Percentiles rank a stretch among this genome's conserved stretches.
These are phyloP conservation scores for Calliopum simillimum DNA, from an alignment of 2,888 invertebrate genomes.

Conservation along the genomic window DNA sequence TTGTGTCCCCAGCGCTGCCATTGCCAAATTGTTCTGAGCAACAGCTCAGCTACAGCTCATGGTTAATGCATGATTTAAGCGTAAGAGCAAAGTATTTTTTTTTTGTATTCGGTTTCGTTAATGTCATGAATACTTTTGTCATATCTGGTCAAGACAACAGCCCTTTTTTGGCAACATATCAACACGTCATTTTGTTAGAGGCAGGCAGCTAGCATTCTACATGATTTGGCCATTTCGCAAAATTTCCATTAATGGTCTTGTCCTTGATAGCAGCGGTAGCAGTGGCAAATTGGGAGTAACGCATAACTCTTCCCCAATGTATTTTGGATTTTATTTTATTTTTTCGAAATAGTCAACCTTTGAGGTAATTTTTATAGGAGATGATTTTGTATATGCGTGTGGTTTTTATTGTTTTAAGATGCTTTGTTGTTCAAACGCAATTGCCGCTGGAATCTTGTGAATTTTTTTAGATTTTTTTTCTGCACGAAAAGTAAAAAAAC, in stretches of 20 bases:
- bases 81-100: conserved; percentile 51
- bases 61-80: conserved; percentile 61
- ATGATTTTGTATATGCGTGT: conserved; percentile 13
- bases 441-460: conserved; percentile 10
- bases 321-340: too few species aligned
- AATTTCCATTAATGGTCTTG: conserved; percentile 59
- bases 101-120: conserved; percentile 53
- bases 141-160: background rate
- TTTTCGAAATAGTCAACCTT: conserved; percentile 9
- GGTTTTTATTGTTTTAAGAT: conserved; percentile 11
- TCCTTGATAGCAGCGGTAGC: conserved; percentile 50
- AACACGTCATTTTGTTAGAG: conserved; percentile 56
- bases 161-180: conserved; percentile 58
- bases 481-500: too few species aligned
- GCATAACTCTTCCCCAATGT: conserved; percentile 50
- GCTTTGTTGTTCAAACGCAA: conserved; percentile 8
- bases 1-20: background rate
- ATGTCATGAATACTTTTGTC: conserved; percentile 28
- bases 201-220: conserved; percentile 31
- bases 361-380: conserved; percentile 52
- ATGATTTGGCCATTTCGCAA: conserved; percentile 51
- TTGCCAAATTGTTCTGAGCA: conserved; percentile 52
- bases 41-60: conserved; percentile 51
- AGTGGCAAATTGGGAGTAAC: conserved; percentile 56
- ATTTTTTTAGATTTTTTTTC: background rate